Percentiles rank a stretch among this genome's conserved stretches.
phyloP scores from a whole-genome alignment of 2,888 invertebrate genomes.

The Cataglyphis livida region DNA sequence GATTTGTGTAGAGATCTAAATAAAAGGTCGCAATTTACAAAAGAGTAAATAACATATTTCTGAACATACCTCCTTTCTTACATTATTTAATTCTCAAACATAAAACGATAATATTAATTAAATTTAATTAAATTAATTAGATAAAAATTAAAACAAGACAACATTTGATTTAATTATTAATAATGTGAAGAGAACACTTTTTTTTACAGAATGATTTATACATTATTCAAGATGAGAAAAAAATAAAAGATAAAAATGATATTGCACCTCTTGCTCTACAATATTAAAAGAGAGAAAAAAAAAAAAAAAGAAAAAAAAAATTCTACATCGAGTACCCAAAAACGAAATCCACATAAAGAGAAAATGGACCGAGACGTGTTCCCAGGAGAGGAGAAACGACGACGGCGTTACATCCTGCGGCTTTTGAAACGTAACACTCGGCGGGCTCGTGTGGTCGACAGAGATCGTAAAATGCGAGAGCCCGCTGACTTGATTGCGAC shows the following conservation, averaged over 20 bases:
- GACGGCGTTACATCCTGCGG: conserved; percentile 67
- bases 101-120: background rate
- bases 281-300: conserved; percentile 2
- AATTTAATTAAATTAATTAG: background rate
- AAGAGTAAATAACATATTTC: background rate
- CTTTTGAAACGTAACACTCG: conserved; percentile 76
- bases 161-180: too few relatives aligned
- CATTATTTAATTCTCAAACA: conserved; percentile 1
- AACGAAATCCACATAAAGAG: conserved; percentile 57
- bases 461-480: conserved; percentile 68
- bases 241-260: background rate
- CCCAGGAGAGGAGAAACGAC: conserved; percentile 64
- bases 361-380: conserved; percentile 61
- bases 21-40: background rate
- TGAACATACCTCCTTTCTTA: background rate
- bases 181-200: too few relatives aligned
- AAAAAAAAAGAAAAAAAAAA: background rate
- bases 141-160: background rate
- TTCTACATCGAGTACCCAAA: background rate
- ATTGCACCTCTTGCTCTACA: background rate
- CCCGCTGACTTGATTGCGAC: conserved; percentile 57
- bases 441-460: conserved; percentile 66
- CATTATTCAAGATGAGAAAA: background rate
- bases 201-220: too few relatives aligned
- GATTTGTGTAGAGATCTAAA: background rate